Percentiles rank a stretch among this genome's conserved stretches.
Conservation (phyloP, 2,888 invertebrate species). For the Willowsia nigromaculata region DNA sequence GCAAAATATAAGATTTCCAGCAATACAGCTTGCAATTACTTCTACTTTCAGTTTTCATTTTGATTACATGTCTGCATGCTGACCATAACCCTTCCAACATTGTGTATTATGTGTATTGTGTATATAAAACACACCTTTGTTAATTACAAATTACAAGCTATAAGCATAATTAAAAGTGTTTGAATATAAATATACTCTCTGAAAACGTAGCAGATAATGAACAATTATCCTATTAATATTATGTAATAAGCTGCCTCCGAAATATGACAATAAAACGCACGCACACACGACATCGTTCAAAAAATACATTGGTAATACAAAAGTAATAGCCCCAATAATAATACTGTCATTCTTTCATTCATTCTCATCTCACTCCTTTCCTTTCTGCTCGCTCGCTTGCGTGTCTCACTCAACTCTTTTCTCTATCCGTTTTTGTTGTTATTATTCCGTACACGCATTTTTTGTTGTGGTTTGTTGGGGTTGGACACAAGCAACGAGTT, state of each 20-base stretch:
- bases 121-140: too few relatives aligned
- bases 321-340: not conserved
- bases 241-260: not conserved
- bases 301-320: not conserved
- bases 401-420: constrained; percentile 41
- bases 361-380: not conserved
- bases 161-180: too few relatives aligned
- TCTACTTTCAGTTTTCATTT: too few relatives aligned
- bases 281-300: not conserved
- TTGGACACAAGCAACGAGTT: constrained; percentile 65
- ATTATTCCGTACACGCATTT: not conserved
- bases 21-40: too few relatives aligned
- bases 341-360: constrained; percentile 29
- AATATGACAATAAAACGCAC: not conserved
- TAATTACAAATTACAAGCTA: too few relatives aligned
- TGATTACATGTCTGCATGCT: too few relatives aligned
- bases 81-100: too few relatives aligned
- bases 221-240: too few relatives aligned
- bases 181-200: too few relatives aligned
- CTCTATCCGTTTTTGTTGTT: not conserved
- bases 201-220: not conserved
- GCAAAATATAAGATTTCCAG: too few relatives aligned
- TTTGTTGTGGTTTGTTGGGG: constrained; percentile 58
- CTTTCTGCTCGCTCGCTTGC: not conserved
- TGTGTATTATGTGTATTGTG: too few relatives aligned